Percentiles rank a stretch among this genome's conserved stretches.
Conservation (phyloP, 2,113 vertebrate genomes). For the Phaethornis superciliosus region DNA sequence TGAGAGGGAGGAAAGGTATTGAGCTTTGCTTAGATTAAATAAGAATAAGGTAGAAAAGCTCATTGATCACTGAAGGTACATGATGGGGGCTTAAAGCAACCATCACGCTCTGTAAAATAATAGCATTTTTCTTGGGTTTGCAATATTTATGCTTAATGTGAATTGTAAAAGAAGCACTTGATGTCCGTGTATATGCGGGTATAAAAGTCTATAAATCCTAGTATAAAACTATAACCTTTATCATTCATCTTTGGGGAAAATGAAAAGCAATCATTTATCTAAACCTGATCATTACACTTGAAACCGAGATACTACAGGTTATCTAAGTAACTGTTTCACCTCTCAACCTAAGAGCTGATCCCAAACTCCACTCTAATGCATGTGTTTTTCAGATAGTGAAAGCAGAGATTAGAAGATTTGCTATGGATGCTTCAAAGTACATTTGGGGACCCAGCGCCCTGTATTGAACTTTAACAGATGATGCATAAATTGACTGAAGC, state of each 20-base stretch:
- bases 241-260: slow-evolving; percentile 20
- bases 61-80: neutral
- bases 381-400: slow-evolving; percentile 2
- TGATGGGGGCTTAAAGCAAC: neutral
- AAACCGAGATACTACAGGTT: slow-evolving; percentile 29
- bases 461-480: slow-evolving; percentile 26
- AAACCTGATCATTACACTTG: slow-evolving; percentile 5
- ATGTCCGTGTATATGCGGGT: neutral
- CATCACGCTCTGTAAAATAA: neutral
- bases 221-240: slow-evolving; percentile 16
- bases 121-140: neutral
- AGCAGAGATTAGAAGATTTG: slow-evolving; percentile 38
- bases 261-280: slow-evolving; percentile 56
- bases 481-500: slow-evolving; percentile 52
- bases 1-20: neutral
- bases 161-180: neutral
- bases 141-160: neutral
- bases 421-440: slow-evolving; percentile 37
- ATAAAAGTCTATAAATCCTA: neutral
- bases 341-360: neutral
- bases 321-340: slow-evolving; percentile 27
- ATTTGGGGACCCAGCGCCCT: slow-evolving; percentile 24
- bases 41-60: neutral
- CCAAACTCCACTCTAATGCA: slow-evolving; percentile 36
- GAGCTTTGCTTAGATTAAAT: neutral